These are phyloP conservation scores for Zootermopsis nevadensis DNA, from an alignment of 2,888 invertebrate species.

Conservation along the genomic window DNA sequence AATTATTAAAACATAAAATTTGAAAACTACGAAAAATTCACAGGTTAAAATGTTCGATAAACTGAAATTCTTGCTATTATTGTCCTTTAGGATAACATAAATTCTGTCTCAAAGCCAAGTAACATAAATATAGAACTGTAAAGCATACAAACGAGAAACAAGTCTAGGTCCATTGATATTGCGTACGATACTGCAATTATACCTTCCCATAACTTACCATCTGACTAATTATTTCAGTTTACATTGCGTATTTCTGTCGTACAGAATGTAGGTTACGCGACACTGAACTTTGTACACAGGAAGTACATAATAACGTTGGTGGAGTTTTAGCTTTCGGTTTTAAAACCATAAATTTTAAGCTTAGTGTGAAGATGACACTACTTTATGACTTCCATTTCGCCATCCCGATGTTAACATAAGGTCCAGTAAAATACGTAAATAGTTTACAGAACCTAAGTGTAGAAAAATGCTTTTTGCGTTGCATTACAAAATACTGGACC, in stretches of 20 bases:
- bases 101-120: no score
- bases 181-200: no score
- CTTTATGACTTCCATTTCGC: slow-evolving; percentile 13
- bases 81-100: no score
- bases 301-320: not conserved
- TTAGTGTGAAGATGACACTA: not conserved
- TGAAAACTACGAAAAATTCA: no score
- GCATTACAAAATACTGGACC: no score
- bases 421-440: not conserved
- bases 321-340: not conserved
- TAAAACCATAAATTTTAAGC: slow-evolving; percentile 1
- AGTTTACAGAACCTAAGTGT: not conserved
- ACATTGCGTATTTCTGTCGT: not conserved
- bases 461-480: not conserved
- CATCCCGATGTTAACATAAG: not conserved
- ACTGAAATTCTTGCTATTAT: no score
- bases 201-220: no score
- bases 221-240: not conserved
- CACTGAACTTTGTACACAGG: not conserved
- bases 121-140: no score
- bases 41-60: no score
- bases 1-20: no score
- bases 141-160: no score
- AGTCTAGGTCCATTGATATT: no score
- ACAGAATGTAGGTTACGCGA: not conserved